Evolutionary conservation across 2,113 vertebrate genomes (phyloP).

Genomic region (Nycticebus coucang): DNA sequence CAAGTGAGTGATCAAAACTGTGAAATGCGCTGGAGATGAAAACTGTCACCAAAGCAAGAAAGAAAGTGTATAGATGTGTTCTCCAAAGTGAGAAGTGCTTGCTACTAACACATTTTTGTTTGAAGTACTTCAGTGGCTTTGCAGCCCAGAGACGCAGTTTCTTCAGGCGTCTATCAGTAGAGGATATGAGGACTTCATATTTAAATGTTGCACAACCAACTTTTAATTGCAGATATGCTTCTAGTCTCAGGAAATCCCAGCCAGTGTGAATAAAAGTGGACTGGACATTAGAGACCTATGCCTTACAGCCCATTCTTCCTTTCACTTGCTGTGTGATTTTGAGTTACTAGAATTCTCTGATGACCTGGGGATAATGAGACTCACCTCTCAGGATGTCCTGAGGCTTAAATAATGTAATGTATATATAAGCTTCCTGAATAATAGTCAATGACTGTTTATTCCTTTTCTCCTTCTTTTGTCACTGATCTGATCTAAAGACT

Average conservation of each 20-base stretch:
- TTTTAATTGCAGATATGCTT: background rate
- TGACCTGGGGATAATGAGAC: background rate
- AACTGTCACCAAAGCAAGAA: slow-evolving; percentile 32
- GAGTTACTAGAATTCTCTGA: slow-evolving; percentile 10
- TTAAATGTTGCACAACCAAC: background rate
- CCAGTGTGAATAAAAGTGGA: background rate
- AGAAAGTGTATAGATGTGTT: background rate
- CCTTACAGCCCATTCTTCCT: background rate
- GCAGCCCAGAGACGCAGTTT: background rate
- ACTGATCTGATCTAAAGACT: slow-evolving; percentile 24
- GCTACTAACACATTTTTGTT: background rate
- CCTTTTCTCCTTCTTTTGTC: background rate
- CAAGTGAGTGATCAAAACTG: slow-evolving; percentile 29
- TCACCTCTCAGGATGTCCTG: slow-evolving; percentile 5
- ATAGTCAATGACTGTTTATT: background rate
- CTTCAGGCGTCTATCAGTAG: background rate
- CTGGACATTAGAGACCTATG: background rate
- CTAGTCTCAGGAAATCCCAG: background rate
- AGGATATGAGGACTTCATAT: background rate
- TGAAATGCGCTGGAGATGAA: slow-evolving; percentile 2
- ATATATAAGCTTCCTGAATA: background rate
- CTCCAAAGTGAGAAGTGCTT: background rate
- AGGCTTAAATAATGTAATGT: background rate
- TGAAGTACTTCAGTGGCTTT: background rate
- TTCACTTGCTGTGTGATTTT: slow-evolving; percentile 5